These are phyloP conservation scores for Antheraea pernyi DNA, from an alignment of 1,140 invertebrate genomes.

Conservation along the genomic window DNA sequence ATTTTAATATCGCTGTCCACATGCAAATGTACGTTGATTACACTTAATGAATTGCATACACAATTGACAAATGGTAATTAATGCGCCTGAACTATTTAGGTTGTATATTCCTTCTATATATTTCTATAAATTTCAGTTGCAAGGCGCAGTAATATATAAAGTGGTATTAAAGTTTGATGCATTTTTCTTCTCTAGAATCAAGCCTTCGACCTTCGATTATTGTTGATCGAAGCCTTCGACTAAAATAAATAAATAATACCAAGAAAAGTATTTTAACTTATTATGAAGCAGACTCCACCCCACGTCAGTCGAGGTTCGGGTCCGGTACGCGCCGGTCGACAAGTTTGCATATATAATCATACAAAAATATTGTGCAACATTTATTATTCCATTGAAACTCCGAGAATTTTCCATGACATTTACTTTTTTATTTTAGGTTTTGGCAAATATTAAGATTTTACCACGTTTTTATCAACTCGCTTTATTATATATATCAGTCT, in stretches of 20 bases:
- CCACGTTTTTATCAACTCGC: too few species aligned
- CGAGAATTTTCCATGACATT: conserved; percentile 34
- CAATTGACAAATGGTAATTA: too few species aligned
- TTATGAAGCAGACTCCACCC: conserved; percentile 30
- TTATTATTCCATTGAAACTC: background rate
- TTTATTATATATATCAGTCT: too few species aligned
- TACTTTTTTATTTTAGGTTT: background rate
- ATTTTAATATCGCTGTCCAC: too few species aligned
- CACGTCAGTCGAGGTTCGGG: conserved; percentile 29
- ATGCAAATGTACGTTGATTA: too few species aligned
- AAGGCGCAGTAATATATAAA: too few species aligned
- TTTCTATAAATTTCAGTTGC: too few species aligned
- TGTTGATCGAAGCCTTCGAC: background rate
- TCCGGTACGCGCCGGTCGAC: conserved; percentile 24
- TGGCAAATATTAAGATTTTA: too few species aligned
- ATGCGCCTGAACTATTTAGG: too few species aligned
- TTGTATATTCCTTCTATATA: too few species aligned
- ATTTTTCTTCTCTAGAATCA: background rate
- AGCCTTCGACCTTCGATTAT: background rate
- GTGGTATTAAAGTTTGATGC: background rate
- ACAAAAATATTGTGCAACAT: conserved; percentile 39
- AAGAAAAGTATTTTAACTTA: background rate
- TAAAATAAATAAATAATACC: background rate
- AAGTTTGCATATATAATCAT: conserved; percentile 31
- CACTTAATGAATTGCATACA: too few species aligned